Evolutionary conservation across 2,113 vertebrate genomes (phyloP).

Genomic region (Leucopsar rothschildi): DNA sequence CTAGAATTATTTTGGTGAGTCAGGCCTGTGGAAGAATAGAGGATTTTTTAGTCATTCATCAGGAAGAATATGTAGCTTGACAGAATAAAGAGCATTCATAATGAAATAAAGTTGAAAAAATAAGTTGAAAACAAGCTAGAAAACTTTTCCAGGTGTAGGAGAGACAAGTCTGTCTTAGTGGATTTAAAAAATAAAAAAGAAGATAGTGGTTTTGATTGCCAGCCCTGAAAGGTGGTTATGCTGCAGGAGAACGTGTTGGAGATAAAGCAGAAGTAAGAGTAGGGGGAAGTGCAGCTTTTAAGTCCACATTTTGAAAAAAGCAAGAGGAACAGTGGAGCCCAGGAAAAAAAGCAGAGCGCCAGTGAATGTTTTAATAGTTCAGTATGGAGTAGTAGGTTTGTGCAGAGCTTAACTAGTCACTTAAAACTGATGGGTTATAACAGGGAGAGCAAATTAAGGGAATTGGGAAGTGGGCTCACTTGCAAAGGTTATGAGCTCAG

Average conservation of each 20-base stretch:
- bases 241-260: neutral
- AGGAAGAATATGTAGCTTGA: neutral
- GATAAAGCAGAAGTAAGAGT: neutral
- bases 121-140: neutral
- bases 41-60: neutral
- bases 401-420: neutral
- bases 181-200: neutral
- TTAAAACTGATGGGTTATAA: neutral
- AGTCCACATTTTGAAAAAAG: neutral
- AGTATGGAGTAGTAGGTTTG: neutral
- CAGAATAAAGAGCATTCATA: neutral
- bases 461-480: neutral
- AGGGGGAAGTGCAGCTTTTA: neutral
- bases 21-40: neutral
- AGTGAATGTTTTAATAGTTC: neutral
- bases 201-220: neutral
- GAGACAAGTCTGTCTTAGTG: neutral
- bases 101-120: neutral
- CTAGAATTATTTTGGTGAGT: slow-evolving; percentile 17
- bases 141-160: neutral
- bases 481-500: neutral
- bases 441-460: neutral
- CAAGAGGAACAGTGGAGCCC: neutral
- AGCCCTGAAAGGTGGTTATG: neutral
- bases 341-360: neutral